A percentile compares a stretch with the other conserved stretches of the same genome.
Conservation (phyloP, 2,888 invertebrate genomes). For the Stratiomys singularior region DNA sequence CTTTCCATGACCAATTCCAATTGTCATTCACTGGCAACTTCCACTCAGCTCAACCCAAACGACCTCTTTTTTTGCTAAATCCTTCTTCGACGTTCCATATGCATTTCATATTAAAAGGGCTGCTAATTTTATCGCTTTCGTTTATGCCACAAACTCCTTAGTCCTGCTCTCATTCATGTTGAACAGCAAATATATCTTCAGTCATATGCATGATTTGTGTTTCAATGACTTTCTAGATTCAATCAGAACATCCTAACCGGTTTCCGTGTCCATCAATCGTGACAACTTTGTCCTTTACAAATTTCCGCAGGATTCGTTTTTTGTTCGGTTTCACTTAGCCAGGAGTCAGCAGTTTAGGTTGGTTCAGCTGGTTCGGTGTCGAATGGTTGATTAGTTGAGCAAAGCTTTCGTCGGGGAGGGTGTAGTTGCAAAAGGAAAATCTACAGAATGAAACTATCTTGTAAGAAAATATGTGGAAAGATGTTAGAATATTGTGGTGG, state of each 20-base stretch:
- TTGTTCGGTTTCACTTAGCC: too few species aligned
- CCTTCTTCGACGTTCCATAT: not conserved
- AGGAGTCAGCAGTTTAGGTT: too few species aligned
- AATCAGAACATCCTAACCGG: constrained; percentile 7
- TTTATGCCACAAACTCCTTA: not conserved
- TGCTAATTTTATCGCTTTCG: not conserved
- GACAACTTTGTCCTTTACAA: constrained; percentile 28
- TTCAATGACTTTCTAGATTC: not conserved
- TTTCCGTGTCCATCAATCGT: constrained; percentile 33
- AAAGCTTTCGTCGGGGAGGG: too few species aligned
- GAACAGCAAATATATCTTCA: too few species aligned
- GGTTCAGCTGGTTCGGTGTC: too few species aligned
- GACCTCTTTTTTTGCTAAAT: not conserved
- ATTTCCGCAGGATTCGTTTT: not conserved
- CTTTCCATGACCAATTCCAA: not conserved
- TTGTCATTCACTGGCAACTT: not conserved
- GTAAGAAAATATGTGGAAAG: too few species aligned
- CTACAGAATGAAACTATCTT: too few species aligned
- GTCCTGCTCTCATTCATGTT: too few species aligned
- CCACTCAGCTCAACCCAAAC: not conserved
- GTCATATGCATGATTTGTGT: too few species aligned
- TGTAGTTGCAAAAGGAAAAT: too few species aligned
- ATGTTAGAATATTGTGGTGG: too few species aligned
- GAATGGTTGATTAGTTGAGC: too few species aligned
- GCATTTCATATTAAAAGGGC: not conserved